Percentiles rank a stretch among this genome's conserved stretches.
These are phyloP conservation scores for Gadus macrocephalus DNA, from an alignment of 2,113 vertebrate species.

Conservation along the genomic window DNA sequence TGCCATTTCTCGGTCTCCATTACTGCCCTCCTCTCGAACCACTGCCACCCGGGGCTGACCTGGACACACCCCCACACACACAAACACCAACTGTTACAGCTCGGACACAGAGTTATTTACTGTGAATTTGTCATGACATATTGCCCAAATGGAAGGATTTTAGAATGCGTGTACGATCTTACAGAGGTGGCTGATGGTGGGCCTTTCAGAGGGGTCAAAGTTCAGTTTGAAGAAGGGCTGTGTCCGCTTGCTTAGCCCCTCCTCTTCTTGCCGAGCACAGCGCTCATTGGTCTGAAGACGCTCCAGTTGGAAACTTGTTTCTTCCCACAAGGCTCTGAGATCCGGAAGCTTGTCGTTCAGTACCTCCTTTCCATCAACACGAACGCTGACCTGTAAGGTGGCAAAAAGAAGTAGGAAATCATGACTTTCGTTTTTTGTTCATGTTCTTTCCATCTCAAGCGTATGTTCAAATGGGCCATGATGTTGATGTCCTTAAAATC, in stretches of 20 bases:
- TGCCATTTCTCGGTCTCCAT: slow-evolving; percentile 91
- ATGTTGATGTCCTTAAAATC: slow-evolving; percentile 11
- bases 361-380: slow-evolving; percentile 70
- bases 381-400: slow-evolving; percentile 69
- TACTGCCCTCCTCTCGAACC: slow-evolving; percentile 89
- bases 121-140: no score
- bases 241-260: slow-evolving; percentile 67
- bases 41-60: slow-evolving; percentile 76
- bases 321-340: slow-evolving; percentile 84
- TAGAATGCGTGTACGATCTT: slow-evolving; percentile 17
- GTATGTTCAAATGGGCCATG: no score
- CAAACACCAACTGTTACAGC: neutral
- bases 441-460: no score
- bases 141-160: no score
- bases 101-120: no score
- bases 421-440: neutral
- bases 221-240: slow-evolving; percentile 77
- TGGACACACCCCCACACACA: slow-evolving; percentile 19
- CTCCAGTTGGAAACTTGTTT: slow-evolving; percentile 87
- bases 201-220: slow-evolving; percentile 68
- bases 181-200: slow-evolving; percentile 62
- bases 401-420: neutral
- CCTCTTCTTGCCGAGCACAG: slow-evolving; percentile 79
- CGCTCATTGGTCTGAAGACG: slow-evolving; percentile 75
- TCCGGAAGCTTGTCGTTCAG: slow-evolving; percentile 69